Base-by-base conservation (phyloP, 2,113 vertebrate genomes). In the Promerops cafer region DNA sequence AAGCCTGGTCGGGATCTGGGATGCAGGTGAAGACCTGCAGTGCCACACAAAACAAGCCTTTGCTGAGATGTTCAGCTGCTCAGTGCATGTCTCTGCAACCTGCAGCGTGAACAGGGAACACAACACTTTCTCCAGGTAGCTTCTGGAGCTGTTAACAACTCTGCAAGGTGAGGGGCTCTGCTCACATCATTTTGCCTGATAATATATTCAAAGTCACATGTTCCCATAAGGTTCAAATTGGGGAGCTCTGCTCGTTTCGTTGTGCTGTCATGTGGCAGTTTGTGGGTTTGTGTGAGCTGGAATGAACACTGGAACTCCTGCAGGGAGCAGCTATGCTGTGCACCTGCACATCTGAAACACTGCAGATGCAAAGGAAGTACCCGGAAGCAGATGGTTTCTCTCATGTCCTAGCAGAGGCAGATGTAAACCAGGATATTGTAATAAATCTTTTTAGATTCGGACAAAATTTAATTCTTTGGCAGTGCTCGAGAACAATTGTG, bases 301-400 rank as follows among this genome's bases (percentile, higher is more conserved):
- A 78, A n/a, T 40, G 14, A 35, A 0, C 10, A 4, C 16, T 65
- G 59, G 44, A 89, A 19, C 54, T 81, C 27, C 47, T 91, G 77
- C 56, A 68, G 93, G 37, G 66, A 84, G 60, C 47, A 87, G 84
- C 90, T 75, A 16, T 44, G 49, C 74, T 85, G 49, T 49, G 35
- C 95, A 97, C 92, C 96, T 96, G 95, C 94, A 93, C 85, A 80
- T 97, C 68, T 96, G 95, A 96, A 96, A 97, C 95, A 27, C 37
- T 72, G 88, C 92, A 86, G 66, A 94, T 94, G 90, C 92, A 94
- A 94, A 96, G 63, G 71, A 79, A 72, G 81, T 53, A 80, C 28
- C 6, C n/a, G 4, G 75, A 77, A 95, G 57, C 79, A 93, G 90
- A 64, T 94, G 76, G 75, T 77, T 96, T 91, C 78, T 78, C 57